Conservation (phyloP, 2,888 invertebrate species). For the Pseudolycoriella hygida region DNA sequence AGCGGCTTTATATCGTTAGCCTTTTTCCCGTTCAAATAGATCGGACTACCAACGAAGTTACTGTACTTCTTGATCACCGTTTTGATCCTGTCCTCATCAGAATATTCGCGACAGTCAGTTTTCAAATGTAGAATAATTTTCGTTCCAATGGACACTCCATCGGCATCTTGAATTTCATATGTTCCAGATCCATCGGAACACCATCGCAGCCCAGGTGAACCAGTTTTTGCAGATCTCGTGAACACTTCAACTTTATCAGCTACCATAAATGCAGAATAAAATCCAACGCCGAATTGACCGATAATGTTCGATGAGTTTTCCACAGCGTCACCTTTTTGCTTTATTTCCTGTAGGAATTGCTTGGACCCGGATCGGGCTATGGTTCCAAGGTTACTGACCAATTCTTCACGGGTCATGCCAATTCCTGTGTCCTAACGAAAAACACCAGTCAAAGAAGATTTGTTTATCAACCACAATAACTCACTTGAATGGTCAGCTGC, state of each 20-base stretch:
- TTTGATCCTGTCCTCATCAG: slow-evolving; percentile 70
- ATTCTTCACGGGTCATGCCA: slow-evolving; percentile 88
- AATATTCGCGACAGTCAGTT: slow-evolving; percentile 71
- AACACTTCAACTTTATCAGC: slow-evolving; percentile 87
- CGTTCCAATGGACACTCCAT: slow-evolving; percentile 73
- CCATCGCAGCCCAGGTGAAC: slow-evolving; percentile 68
- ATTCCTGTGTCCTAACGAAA: slow-evolving; percentile 65
- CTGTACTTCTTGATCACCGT: slow-evolving; percentile 87
- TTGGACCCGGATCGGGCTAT: slow-evolving; percentile 95
- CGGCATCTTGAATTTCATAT: slow-evolving; percentile 76
- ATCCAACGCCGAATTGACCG: slow-evolving; percentile 96
- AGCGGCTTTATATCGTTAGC: slow-evolving; percentile 82
- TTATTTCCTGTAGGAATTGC: slow-evolving; percentile 71
- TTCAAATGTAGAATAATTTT: slow-evolving; percentile 85
- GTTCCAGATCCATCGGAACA: slow-evolving; percentile 76
- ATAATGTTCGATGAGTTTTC: slow-evolving; percentile 63
- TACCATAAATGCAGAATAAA: slow-evolving; percentile 96
- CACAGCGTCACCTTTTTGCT: slow-evolving; percentile 40
- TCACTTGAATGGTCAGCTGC: slow-evolving; percentile 68
- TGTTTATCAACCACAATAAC: background rate
- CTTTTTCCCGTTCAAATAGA: slow-evolving; percentile 74
- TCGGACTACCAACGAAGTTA: slow-evolving; percentile 90
- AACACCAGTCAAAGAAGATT: slow-evolving; percentile 8
- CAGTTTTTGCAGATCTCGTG: slow-evolving; percentile 46
- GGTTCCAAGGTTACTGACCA: slow-evolving; percentile 80